Evolutionary conservation across 2,797 vertebrate species (phyloP).

Genomic region (Semotilus atromaculatus): DNA sequence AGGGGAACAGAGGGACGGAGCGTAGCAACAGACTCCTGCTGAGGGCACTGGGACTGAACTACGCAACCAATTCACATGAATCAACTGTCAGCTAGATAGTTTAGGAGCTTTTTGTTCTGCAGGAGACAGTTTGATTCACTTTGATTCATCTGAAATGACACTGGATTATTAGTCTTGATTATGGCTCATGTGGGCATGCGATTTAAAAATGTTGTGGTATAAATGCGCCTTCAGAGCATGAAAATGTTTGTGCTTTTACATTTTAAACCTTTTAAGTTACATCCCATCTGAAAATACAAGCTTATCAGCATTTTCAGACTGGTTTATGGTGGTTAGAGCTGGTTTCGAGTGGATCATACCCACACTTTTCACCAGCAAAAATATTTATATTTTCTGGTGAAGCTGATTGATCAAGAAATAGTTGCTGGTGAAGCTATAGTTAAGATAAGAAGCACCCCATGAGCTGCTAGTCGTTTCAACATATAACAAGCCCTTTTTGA

Average conservation of each 20-base stretch:
- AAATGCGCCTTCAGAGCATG: not conserved
- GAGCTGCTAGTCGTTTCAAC: not conserved
- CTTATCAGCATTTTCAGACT: conserved; percentile 7
- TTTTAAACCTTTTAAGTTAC: not conserved
- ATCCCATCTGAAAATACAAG: not conserved
- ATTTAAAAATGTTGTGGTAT: not conserved
- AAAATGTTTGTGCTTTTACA: not conserved
- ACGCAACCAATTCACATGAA: conserved; percentile 51
- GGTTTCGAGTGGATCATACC: not conserved
- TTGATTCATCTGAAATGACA: conserved; percentile 22
- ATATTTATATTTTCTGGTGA: not conserved
- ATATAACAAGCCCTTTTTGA: not conserved
- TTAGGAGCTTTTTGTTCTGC: conserved; percentile 30
- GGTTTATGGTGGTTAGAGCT: not conserved
- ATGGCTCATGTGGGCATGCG: not conserved
- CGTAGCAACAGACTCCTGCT: conserved; percentile 79
- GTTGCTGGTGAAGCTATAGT: not conserved
- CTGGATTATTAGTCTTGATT: conserved; percentile 10
- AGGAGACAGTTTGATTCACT: conserved; percentile 22
- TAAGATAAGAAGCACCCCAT: not conserved
- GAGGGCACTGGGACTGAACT: conserved; percentile 61
- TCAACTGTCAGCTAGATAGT: conserved; percentile 42
- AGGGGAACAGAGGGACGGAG: conserved; percentile 72
- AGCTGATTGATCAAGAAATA: not conserved
- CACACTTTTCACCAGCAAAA: not conserved